Base-by-base conservation (phyloP, 2,888 invertebrate species). In the Tiliacea aurago region DNA sequence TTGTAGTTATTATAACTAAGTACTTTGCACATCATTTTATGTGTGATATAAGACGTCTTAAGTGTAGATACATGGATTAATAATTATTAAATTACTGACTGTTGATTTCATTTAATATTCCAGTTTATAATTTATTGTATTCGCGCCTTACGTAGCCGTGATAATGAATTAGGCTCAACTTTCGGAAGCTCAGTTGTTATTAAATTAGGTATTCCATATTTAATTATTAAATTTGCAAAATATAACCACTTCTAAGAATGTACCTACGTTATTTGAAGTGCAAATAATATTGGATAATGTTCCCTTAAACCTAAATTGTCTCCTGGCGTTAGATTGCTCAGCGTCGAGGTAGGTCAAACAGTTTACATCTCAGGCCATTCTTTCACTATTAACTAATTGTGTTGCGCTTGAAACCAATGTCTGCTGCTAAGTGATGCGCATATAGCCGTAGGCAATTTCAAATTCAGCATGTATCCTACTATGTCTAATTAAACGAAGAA, bases 1-100 rank as follows among this genome's bases (percentile, higher is more conserved):
- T 86, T 83, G 75, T 77, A 75, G 71, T 71, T 89, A 89, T 86
- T 86, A 87, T 81, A 86, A 83, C 87, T 88, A 89, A 89, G 89
- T 92, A 92, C 86, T 92, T 90, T 91, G 92, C 91, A 93, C 91
- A 91, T 89, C 87, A 81, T 82, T 88, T 88, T 87, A 84, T 85
- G 86, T 89, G 89, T 87, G 83, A 82, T 71, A 81, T 87, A 89
- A 90, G 88, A 89, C 88, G 45, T 41, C 53, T 89, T 89, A 87
- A 45, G 70, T 73, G 80, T 72, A 61, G 70, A 37, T 66, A 79
- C 49, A 47, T 59, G 70, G 58, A 71, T 65, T 49, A 75, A 41
- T 74, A 51, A 63, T 72, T 20, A 67, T 53, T 70, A 23, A n/a
- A 59, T 59, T 49, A 53, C 74, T 37, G 49, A 62, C 76, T 77